Evolutionary conservation across 2,888 invertebrate species (phyloP).

Genomic region (Apodemia zela): DNA sequence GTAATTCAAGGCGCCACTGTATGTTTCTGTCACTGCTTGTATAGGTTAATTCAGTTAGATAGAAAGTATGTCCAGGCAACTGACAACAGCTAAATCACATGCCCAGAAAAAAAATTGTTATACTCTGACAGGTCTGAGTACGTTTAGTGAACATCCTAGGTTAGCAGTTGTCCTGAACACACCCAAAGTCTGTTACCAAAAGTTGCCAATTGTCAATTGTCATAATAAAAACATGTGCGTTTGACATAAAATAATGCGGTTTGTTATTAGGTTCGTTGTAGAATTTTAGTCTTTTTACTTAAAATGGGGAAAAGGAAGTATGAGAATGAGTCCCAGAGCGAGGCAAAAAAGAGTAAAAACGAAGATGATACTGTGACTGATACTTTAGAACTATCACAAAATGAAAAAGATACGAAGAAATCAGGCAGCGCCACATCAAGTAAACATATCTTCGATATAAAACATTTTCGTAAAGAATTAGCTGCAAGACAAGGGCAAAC

Average conservation of each 20-base stretch:
- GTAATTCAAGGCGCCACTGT: too few species aligned
- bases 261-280: background rate
- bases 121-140: too few species aligned
- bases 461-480: slow-evolving; percentile 81
- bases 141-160: too few species aligned
- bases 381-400: slow-evolving; percentile 48
- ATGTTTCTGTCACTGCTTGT: too few species aligned
- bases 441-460: slow-evolving; percentile 72
- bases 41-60: too few species aligned
- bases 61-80: too few species aligned
- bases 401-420: slow-evolving; percentile 32
- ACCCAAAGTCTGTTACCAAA: too few species aligned
- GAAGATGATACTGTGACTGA: slow-evolving; percentile 30
- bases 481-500: slow-evolving; percentile 73
- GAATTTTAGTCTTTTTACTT: slow-evolving; percentile 17
- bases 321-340: slow-evolving; percentile 40
- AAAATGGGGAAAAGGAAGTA: slow-evolving; percentile 66
- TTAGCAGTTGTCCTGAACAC: too few species aligned
- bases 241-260: background rate
- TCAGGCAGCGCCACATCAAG: slow-evolving; percentile 39
- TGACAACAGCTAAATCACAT: too few species aligned
- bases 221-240: slow-evolving; percentile 49
- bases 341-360: slow-evolving; percentile 45
- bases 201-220: slow-evolving; percentile 13
- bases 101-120: too few species aligned